Percentiles rank a stretch among this genome's conserved stretches.
These are phyloP conservation scores for Larimichthys crocea DNA, from an alignment of 2,113 vertebrate species.

Conservation along the genomic window DNA sequence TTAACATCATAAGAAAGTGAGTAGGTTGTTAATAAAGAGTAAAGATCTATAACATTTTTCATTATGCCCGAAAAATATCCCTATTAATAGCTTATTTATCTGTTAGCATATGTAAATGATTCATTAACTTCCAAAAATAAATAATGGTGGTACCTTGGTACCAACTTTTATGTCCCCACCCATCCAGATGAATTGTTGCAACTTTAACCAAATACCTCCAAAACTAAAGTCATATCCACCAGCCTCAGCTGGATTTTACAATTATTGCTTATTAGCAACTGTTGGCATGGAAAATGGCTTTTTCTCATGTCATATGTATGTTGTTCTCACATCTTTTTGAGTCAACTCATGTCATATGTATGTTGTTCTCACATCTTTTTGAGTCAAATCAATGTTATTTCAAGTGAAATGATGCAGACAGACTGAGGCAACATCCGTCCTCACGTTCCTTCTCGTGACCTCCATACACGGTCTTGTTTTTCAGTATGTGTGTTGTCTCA, in stretches of 20 bases:
- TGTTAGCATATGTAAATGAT: not conserved
- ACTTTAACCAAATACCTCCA: no score
- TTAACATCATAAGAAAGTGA: not conserved
- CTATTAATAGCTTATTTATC: not conserved
- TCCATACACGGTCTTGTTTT: conserved; percentile 7
- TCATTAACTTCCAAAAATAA: no score
- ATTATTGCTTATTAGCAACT: not conserved
- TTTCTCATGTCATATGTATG: no score
- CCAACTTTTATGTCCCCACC: no score
- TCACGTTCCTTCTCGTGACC: conserved; percentile 7
- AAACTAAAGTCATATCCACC: no score
- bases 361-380: not conserved
- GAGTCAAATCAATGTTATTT: not conserved
- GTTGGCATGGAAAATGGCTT: not conserved
- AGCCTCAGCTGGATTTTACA: not conserved
- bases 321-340: no score
- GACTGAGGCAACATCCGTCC: not conserved
- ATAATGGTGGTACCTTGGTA: no score
- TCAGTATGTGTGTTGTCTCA: conserved; percentile 16
- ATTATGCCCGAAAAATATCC: not conserved
- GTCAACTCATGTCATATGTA: no score
- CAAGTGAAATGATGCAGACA: conserved; percentile 5
- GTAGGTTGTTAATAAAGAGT: not conserved
- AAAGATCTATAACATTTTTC: not conserved
- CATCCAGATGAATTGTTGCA: no score